Base-by-base conservation (phyloP, 2,888 invertebrate genomes). In the Disparrhopalites patrizii region DNA sequence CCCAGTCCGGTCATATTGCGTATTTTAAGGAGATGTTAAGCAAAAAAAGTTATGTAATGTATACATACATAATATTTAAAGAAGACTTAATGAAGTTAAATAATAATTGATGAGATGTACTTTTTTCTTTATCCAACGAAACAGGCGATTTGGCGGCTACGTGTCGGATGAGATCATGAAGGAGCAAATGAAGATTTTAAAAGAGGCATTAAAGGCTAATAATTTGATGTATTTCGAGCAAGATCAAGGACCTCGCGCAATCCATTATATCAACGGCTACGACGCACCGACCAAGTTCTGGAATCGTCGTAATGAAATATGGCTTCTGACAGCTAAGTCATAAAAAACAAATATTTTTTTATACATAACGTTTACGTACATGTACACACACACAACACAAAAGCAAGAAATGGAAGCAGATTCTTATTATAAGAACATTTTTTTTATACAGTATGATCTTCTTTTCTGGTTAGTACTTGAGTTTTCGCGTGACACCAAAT, bases 241-340 rank as follows among this genome's bases (percentile, higher is more conserved):
- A 30, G 65, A 64, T 27, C 55, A 69, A 57, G 70, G 72, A 50
- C 62, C 65, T 23, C 64, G 73, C 58, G 72, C 73, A 15, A 69
- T 68, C 1, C 65, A 70, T 61, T 75, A 69, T 66, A 66, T 73
- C 64, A 72, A 73, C 65, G 75, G 74, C 8, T 76, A 75, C 61
- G 74, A 76, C 63, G 69, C 76, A 1, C 76, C 76, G 0, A 71
- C 73, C 2, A 76, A 76, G 40, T 76, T 76, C 56, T 76, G 76
- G 76, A 73, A 67, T 55, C 68, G 75, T 31, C 64, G 73, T 18
- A 76, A 76, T 52, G 76, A 76, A 66, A 68, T 76, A 1, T 76
- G 76, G 75, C 54, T 76, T 20, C 27, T 62, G 38, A 40, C 54
- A n/a, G 36, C 18, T 15, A 36, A 56, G 20, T 56, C 30, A 4